Evolutionary conservation across 2,888 invertebrate species (phyloP).

Genomic region (Lasioglossum figueresi): DNA sequence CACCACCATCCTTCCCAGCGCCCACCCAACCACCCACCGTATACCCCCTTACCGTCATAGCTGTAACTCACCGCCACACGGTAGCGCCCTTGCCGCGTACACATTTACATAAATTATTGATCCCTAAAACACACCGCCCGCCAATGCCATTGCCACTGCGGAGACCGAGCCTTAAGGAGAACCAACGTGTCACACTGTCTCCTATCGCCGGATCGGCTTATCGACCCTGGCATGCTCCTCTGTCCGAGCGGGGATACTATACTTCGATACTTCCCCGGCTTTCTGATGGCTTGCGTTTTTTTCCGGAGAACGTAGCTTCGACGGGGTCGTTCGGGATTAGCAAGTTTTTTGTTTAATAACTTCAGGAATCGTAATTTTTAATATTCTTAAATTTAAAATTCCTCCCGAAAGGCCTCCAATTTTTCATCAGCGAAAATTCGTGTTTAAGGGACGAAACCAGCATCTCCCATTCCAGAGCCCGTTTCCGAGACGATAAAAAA

Average conservation of each 20-base stretch:
- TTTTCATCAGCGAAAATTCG: background rate
- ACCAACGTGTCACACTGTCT: constrained; percentile 61
- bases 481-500: background rate
- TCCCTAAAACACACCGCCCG: constrained; percentile 82
- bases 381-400: too few relatives aligned
- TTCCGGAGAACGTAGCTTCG: background rate
- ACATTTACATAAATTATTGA: constrained; percentile 84
- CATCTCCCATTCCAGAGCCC: background rate
- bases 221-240: background rate
- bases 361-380: background rate
- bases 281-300: background rate
- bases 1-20: constrained; percentile 58
- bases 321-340: background rate
- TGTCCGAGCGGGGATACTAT: background rate
- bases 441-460: background rate
- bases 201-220: constrained; percentile 52
- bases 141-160: constrained; percentile 81
- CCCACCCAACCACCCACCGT: constrained; percentile 54
- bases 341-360: background rate
- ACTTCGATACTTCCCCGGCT: background rate
- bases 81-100: constrained; percentile 83
- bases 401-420: background rate
- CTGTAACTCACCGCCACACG: constrained; percentile 84
- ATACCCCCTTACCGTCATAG: constrained; percentile 73
- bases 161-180: constrained; percentile 72